Evolutionary conservation across 2,113 vertebrate genomes (phyloP).

Genomic region (Anthoscopus minutus): DNA sequence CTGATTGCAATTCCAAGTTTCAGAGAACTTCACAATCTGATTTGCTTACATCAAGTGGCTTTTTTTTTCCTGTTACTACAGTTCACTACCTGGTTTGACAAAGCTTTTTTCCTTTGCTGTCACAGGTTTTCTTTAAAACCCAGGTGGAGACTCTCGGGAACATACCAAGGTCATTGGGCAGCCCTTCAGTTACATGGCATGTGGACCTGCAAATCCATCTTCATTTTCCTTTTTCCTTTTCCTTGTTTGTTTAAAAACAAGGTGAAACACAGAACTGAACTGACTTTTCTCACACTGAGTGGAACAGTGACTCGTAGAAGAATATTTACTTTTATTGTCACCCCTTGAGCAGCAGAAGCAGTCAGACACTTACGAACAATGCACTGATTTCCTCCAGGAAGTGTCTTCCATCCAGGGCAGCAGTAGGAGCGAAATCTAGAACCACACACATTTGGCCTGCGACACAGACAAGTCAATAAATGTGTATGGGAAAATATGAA

Average conservation of each 20-base stretch:
- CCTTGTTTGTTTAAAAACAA: not conserved
- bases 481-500: not conserved
- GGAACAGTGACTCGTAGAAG: not conserved
- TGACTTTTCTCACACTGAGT: not conserved
- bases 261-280: not conserved
- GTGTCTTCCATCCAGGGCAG: conserved; percentile 78
- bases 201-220: not conserved
- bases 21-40: not conserved
- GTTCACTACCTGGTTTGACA: not conserved
- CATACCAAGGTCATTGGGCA: not conserved
- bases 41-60: not conserved
- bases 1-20: not conserved
- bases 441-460: conserved; percentile 80
- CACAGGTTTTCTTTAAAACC: not conserved
- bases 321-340: not conserved
- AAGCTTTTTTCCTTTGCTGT: rapidly evolving
- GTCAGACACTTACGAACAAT: conserved; percentile 76
- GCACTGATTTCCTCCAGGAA: conserved; percentile 77
- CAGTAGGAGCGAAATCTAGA: conserved; percentile 77
- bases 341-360: not conserved
- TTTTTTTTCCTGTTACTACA: not conserved
- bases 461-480: not conserved
- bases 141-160: not conserved
- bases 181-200: not conserved
- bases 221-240: not conserved